Evolutionary conservation across 2,113 vertebrate genomes (phyloP).

Genomic region (Alouatta palliata): DNA sequence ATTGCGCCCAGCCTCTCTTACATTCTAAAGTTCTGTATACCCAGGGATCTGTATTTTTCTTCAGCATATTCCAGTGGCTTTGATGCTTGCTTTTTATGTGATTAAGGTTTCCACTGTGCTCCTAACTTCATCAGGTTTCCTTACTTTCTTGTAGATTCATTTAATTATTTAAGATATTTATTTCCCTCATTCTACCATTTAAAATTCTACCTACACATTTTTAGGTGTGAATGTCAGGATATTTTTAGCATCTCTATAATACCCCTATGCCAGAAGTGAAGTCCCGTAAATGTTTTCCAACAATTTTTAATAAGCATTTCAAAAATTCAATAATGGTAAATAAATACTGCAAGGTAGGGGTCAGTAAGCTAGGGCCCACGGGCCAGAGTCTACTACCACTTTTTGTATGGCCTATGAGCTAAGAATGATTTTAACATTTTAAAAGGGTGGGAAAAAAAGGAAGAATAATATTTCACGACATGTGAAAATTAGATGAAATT

Average conservation of each 20-base stretch:
- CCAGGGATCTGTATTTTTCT: not conserved
- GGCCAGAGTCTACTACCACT: not conserved
- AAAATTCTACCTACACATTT: conserved; percentile 14
- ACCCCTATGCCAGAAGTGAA: not conserved
- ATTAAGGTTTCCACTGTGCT: not conserved
- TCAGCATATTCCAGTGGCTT: not conserved
- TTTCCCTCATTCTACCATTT: not conserved
- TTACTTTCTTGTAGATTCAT: not conserved
- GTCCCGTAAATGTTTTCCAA: not conserved
- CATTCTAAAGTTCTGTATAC: not conserved
- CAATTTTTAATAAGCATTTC: not conserved
- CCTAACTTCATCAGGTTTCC: not conserved
- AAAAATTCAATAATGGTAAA: not conserved
- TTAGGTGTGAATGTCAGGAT: not conserved
- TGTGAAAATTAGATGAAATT: conserved; percentile 7
- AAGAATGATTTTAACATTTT: conserved; percentile 32
- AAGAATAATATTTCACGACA: not conserved
- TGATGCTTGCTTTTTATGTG: not conserved
- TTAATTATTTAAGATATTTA: not conserved
- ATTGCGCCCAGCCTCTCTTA: not conserved
- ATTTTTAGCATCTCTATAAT: not conserved
- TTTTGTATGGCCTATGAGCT: not conserved
- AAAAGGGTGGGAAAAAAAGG: not conserved
- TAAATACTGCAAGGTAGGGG: not conserved
- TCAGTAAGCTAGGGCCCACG: not conserved